Percentiles rank a stretch among this genome's conserved stretches.
Evolutionary conservation across 1,140 invertebrate genomes (phyloP).

Genomic region (Drosophila asahinai): DNA sequence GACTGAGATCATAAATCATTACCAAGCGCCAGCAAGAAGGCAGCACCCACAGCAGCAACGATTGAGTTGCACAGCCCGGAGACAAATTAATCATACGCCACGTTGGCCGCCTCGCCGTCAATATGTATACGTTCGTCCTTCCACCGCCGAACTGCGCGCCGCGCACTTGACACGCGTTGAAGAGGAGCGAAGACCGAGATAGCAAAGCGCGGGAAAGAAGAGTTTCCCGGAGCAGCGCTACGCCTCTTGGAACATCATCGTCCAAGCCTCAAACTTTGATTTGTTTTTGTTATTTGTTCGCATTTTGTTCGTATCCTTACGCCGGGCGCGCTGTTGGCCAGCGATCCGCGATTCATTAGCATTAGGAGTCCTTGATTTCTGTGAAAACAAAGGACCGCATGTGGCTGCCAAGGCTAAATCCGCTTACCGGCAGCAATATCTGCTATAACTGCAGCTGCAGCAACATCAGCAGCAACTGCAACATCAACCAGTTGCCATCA

Average conservation of each 20-base stretch:
- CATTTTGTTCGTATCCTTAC: constrained; percentile 4
- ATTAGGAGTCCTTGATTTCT: constrained; percentile 13
- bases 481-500: constrained; percentile 29
- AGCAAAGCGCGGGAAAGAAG: constrained; percentile 6
- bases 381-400: constrained; percentile 59
- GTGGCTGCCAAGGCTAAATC: constrained; percentile 63
- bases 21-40: constrained; percentile 20
- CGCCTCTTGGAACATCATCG: constrained; percentile 2
- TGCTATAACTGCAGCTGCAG: constrained; percentile 44
- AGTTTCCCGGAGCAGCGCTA: constrained; percentile 9
- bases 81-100: constrained; percentile 71
- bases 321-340: neutral
- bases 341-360: constrained; percentile 6
- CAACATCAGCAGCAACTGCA: constrained; percentile 23
- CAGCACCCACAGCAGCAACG: constrained; percentile 21
- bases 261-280: constrained; percentile 4
- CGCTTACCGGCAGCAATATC: constrained; percentile 57
- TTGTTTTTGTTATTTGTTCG: constrained; percentile 18
- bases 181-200: constrained; percentile 7
- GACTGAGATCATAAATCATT: constrained; percentile 66
- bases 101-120: constrained; percentile 41
- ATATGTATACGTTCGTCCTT: constrained; percentile 65
- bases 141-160: constrained; percentile 57
- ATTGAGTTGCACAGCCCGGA: constrained; percentile 52
- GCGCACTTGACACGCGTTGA: constrained; percentile 77